Evolutionary conservation across 1,140 invertebrate species (phyloP), one percentile per base, ranked within the genome.

Genomic region (Telenomus remus): DNA sequence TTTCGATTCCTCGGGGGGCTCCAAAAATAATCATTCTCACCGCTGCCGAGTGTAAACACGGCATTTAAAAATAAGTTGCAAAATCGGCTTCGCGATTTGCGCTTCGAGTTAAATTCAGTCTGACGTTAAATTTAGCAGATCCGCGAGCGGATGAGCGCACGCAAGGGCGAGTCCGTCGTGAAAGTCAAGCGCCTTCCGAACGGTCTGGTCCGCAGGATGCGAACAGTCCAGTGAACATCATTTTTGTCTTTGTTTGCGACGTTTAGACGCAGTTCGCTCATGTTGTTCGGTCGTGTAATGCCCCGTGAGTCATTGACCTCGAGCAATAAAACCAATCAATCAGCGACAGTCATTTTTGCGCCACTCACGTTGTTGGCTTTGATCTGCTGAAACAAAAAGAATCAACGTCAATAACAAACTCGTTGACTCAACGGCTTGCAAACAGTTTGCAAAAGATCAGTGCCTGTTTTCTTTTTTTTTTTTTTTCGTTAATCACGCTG

Each of bases 1-100:
- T 74, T 76, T 78, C 76, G 56, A 75, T 75, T n/a, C 19, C 51
- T 60, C 55, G 4, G 47, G n/a, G n/a, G 47, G 12, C 35, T 59
- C 70, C 61, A 66, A 78, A 78, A 78, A 78, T 78, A 78, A 78
- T 70, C 76, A 42, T 64, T 73, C 48, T 44, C 15, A 60, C 56
- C 50, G 66, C 70, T 55, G 39, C n/a, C 59, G 51, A 56, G 65
- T 74, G 70, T 78, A 74, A 78, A 78, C 76, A 78, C 12, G 47
- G 14, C 19, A 51, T 37, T 65, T 64, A 70, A 70, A 76, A 70
- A 76, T 76, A 76, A 59, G 51, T 47, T 53, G 50, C 2, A 47
- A 56, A 66, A 74, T 74, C 42, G 16, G 4, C 50, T 8, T 13
- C 42, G 61, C 59, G 35, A 43, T 27, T 37, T 19, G 50, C 43